Conservation (phyloP, 2,797 vertebrate species). For the Ispidina lecontei region DNA sequence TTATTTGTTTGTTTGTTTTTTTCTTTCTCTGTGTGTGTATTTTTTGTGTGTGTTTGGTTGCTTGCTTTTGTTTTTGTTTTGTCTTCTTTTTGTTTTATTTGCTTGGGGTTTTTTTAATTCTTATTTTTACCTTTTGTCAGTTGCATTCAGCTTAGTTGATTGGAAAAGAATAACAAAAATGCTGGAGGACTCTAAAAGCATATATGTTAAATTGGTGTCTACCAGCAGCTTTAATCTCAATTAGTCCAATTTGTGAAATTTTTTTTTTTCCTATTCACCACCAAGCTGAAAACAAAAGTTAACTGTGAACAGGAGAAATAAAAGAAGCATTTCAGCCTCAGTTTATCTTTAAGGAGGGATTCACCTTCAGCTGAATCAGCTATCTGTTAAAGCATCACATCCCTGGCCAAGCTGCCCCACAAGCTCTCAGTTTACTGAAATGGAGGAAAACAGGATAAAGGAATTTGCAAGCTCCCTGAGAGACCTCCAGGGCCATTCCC, state of each 20-base stretch:
- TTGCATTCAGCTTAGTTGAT: slow-evolving; percentile 15
- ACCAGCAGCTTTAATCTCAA: slow-evolving; percentile 48
- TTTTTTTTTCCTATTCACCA: slow-evolving; percentile 49
- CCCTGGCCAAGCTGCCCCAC: not conserved
- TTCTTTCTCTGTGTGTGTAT: no score
- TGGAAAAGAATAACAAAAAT: slow-evolving; percentile 16
- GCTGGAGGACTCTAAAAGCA: slow-evolving; percentile 10
- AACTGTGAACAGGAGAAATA: slow-evolving; percentile 35
- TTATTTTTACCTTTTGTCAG: not conserved
- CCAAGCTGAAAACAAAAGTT: slow-evolving; percentile 61
- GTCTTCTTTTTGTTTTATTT: no score
- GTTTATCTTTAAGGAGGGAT: slow-evolving; percentile 37
- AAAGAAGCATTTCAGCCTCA: slow-evolving; percentile 18
- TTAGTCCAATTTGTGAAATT: slow-evolving; percentile 50
- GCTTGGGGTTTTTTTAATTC: not conserved
- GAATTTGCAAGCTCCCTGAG: not conserved
- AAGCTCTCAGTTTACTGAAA: not conserved
- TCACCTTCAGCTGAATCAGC: not conserved
- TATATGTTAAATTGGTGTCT: not conserved
- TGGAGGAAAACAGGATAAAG: not conserved
- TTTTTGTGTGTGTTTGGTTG: not conserved
- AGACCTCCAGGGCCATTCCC: not conserved
- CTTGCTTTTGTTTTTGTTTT: not conserved
- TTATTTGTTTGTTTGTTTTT: no score
- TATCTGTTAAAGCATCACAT: not conserved